Conservation (phyloP, 2,797 vertebrate genomes). For the Channallabes apus region DNA sequence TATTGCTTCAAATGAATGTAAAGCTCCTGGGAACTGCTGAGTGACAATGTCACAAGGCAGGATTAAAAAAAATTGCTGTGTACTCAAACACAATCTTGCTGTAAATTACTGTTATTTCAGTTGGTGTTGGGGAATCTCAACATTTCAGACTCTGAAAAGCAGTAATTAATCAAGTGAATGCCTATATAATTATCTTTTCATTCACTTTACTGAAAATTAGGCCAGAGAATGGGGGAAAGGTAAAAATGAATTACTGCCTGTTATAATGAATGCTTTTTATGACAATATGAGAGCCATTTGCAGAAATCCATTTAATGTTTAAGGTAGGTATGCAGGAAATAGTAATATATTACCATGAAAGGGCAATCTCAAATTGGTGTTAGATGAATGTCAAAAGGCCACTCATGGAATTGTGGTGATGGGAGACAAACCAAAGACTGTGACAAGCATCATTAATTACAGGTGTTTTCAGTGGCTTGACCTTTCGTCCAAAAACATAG, state of each 20-base stretch:
- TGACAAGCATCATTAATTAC: constrained; percentile 67
- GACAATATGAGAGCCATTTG: not conserved
- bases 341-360: not conserved
- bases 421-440: constrained; percentile 62
- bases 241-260: constrained; percentile 31
- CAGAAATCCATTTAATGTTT: constrained; percentile 5
- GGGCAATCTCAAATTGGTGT: constrained; percentile 4
- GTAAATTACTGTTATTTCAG: constrained; percentile 59
- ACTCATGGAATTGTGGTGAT: not conserved
- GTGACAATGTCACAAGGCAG: constrained; percentile 49
- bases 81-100: constrained; percentile 33
- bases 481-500: constrained; percentile 45
- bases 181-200: constrained; percentile 60
- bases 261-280: constrained; percentile 20
- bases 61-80: constrained; percentile 36
- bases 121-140: constrained; percentile 34
- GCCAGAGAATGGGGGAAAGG: constrained; percentile 9
- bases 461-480: constrained; percentile 57
- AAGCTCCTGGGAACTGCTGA: constrained; percentile 40
- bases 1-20: constrained; percentile 59
- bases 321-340: not conserved
- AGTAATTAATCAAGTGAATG: constrained; percentile 65
- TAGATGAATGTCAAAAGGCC: constrained; percentile 45
- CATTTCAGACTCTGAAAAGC: constrained; percentile 51
- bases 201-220: constrained; percentile 36